phyloP scores from a whole-genome alignment of 92 coral and sea anemone genomes.

The Parazoanthus atlanticus region DNA sequence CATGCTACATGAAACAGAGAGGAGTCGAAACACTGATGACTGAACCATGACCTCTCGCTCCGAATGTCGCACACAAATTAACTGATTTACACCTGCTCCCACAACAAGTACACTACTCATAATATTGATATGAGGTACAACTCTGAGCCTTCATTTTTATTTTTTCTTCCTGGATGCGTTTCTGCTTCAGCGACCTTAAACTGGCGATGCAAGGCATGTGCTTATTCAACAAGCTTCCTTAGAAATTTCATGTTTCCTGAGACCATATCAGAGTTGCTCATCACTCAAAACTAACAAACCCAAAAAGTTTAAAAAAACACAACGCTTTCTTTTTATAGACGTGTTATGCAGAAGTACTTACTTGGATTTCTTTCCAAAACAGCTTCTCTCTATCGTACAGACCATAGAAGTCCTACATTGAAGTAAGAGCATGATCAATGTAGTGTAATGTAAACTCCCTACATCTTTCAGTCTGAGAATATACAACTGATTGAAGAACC shows the following conservation, averaged over 20 bases:
- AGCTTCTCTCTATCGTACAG: slow-evolving; percentile 95
- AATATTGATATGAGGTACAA: not conserved
- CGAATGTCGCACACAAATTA: no score
- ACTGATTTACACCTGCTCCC: not conserved
- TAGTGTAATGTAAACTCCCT: no score
- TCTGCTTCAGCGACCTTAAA: not conserved
- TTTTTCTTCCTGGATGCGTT: not conserved
- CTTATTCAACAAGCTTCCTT: not conserved
- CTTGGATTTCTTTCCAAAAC: slow-evolving; percentile 99
- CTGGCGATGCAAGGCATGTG: not conserved
- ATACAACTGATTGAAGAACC: no score
- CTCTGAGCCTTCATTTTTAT: no score
- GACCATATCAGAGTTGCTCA: not conserved
- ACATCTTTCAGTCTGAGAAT: no score
- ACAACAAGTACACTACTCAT: no score
- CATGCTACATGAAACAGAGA: no score
- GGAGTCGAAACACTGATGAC: no score
- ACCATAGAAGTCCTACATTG: slow-evolving; percentile 84
- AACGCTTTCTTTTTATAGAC: not conserved
- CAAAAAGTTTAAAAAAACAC: not conserved
- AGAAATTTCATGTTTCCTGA: not conserved
- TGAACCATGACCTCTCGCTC: no score
- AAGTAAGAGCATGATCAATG: not conserved
- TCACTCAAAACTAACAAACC: not conserved
- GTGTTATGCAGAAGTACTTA: slow-evolving; percentile 27